Evolutionary conservation across 2,888 invertebrate species (phyloP), one percentile per base, ranked within the genome.

Genomic region (Sycophila texana): DNA sequence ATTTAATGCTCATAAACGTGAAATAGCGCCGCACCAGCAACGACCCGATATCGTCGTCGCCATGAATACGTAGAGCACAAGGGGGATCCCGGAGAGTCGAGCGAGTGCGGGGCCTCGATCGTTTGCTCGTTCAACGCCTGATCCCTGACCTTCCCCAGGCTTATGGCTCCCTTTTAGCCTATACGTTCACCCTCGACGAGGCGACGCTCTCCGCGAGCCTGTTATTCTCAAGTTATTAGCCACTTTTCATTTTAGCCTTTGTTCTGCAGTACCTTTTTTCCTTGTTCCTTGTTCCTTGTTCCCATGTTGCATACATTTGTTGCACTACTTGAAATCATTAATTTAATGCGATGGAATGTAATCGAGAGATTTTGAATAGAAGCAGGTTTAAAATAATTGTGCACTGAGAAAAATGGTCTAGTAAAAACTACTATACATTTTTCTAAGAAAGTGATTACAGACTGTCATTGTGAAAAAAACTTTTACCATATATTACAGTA

Each of bases 121-220:
- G 65, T 74, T 74, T 74, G 74, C 71, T 74, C 80, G 82, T 77
- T 81, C 77, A 81, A 80, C 79, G 76, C 81, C 76, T 78, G 83
- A 84, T 83, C 85, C 86, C 85, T 86, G 86, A 87, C 87, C 87
- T 86, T 86, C 81, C 85, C 82, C 75, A 61, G 26, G 79, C 79
- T 74, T 78, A 55, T 61, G 70, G 72, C 61, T 47, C 75, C 79
- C 51, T 71, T 68, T 57, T 57, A 61, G 73, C 74, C 76, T 61
- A 82, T 82, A 82, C 5, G 26, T 83, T 83, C 82, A 83, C 83
- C 84, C 83, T 83, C 82, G 74, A 75, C 82, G 76, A 75, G 61
- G 53, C 30, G 10, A 39, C 26, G 49, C 20, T 65, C 22, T 7
- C 39, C 51, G 26, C 26, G 55, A 68, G 47, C 47, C 13, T 22